Evolutionary conservation across 2,797 vertebrate species (phyloP).

Genomic region (Glyptemys insculpta): DNA sequence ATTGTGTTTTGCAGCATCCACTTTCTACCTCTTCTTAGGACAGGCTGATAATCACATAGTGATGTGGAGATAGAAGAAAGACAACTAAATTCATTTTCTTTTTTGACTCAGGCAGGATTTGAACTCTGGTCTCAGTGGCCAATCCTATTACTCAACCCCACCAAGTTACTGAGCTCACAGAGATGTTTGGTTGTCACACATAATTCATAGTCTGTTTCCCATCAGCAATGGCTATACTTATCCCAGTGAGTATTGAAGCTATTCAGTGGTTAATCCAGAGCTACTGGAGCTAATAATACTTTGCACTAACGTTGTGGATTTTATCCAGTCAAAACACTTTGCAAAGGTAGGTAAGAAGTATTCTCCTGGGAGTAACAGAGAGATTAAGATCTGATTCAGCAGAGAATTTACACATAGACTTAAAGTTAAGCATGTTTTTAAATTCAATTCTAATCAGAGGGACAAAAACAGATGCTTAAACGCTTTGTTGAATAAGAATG

Average conservation of each 20-base stretch:
- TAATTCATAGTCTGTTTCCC: background rate
- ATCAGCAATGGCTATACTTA: background rate
- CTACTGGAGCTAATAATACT: background rate
- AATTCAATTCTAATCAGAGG: conserved; percentile 18
- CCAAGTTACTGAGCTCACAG: background rate
- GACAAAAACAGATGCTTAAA: background rate
- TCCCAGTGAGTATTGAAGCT: background rate
- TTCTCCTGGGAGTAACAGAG: background rate
- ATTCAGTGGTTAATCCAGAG: background rate
- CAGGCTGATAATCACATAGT: background rate
- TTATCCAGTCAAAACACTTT: conserved; percentile 6
- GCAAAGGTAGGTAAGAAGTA: background rate
- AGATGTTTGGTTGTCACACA: background rate
- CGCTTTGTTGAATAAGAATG: background rate
- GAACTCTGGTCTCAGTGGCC: background rate
- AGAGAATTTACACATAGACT: conserved; percentile 5
- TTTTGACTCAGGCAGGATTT: background rate
- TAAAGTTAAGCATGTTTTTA: background rate
- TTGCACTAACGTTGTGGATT: background rate
- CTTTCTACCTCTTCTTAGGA: background rate
- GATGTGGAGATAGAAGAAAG: background rate
- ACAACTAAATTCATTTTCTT: background rate
- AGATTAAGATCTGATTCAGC: background rate
- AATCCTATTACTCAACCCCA: background rate
- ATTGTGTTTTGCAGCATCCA: background rate